A percentile compares a stretch with the other conserved stretches of the same genome.
phyloP scores from a whole-genome alignment of 2,113 vertebrate species.

The Camarhynchus parvulus region DNA sequence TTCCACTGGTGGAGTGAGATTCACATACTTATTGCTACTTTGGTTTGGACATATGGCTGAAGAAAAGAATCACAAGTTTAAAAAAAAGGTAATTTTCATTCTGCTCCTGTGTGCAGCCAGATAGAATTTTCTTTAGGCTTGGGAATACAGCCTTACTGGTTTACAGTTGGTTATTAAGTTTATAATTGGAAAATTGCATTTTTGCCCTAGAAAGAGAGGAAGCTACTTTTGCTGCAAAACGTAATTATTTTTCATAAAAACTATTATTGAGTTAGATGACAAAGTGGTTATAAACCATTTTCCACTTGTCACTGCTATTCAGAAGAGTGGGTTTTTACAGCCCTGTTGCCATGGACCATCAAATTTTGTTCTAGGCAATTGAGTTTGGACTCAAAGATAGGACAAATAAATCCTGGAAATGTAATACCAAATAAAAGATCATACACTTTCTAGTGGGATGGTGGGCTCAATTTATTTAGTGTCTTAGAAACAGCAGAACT shows the following conservation, averaged over 20 bases:
- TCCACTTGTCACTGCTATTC: conserved; percentile 14
- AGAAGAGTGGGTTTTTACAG: background rate
- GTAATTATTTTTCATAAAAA: conserved; percentile 54
- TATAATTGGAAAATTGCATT: conserved; percentile 44
- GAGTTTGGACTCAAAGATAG: background rate
- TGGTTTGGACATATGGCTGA: background rate
- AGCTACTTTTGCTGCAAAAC: conserved; percentile 49
- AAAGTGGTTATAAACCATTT: conserved; percentile 30
- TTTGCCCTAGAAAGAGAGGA: conserved; percentile 36
- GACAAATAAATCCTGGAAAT: conserved; percentile 28
- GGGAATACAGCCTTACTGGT: conserved; percentile 21
- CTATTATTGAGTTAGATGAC: conserved; percentile 6
- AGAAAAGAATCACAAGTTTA: background rate
- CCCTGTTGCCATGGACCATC: background rate
- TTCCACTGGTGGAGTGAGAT: background rate
- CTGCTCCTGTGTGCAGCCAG: background rate
- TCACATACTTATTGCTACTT: background rate
- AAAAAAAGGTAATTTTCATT: background rate
- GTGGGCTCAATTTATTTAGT: conserved; percentile 34
- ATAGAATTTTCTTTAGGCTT: conserved; percentile 19
- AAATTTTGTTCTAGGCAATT: conserved; percentile 17
- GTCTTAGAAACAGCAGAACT: conserved; percentile 27
- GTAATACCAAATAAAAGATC: conserved; percentile 7
- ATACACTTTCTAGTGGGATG: background rate
- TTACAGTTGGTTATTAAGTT: conserved; percentile 45